Evolutionary conservation across 2,888 invertebrate species (phyloP).

Genomic region (Mesorhabditis sp.): DNA sequence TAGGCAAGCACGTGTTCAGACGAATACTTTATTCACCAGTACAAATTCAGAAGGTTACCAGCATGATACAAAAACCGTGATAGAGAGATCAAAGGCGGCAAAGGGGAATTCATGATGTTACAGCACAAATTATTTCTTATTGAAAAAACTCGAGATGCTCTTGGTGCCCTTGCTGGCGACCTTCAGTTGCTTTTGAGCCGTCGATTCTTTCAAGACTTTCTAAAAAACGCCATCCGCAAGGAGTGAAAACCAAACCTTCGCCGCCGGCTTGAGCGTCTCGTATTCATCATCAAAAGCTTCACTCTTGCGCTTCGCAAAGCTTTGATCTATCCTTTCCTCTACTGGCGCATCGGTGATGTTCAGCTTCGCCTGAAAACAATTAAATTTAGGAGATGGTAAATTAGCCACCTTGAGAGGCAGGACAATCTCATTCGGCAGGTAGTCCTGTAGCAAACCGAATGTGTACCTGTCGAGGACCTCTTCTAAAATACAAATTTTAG

Average conservation of each 20-base stretch:
- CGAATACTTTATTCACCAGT: background rate
- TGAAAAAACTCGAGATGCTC: slow-evolving; percentile 38
- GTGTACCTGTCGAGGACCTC: slow-evolving; percentile 31
- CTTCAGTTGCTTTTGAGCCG: slow-evolving; percentile 37
- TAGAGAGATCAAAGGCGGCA: slow-evolving; percentile 7
- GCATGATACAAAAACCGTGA: slow-evolving; percentile 4
- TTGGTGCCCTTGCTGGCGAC: slow-evolving; percentile 47
- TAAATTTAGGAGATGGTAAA: background rate
- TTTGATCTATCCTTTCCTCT: slow-evolving; percentile 20
- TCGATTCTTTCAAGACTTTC: slow-evolving; percentile 29
- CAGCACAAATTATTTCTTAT: slow-evolving; percentile 24
- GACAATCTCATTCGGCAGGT: slow-evolving; percentile 18
- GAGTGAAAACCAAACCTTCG: slow-evolving; percentile 7
- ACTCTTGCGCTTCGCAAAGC: slow-evolving; percentile 20
- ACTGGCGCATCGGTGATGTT: slow-evolving; percentile 23
- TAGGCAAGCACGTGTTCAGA: background rate
- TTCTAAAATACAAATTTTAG: slow-evolving; percentile 17
- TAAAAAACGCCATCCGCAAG: slow-evolving; percentile 3
- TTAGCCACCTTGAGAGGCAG: background rate
- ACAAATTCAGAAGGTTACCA: background rate
- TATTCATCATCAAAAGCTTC: slow-evolving; percentile 15
- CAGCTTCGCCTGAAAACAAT: slow-evolving; percentile 13
- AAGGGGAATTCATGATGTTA: background rate
- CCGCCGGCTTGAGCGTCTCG: slow-evolving; percentile 16
- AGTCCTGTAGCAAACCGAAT: slow-evolving; percentile 32